Evolutionary conservation across 2,888 invertebrate genomes (phyloP), one percentile per base, ranked within the genome.

Genomic region (Drosophila stalkeri): DNA sequence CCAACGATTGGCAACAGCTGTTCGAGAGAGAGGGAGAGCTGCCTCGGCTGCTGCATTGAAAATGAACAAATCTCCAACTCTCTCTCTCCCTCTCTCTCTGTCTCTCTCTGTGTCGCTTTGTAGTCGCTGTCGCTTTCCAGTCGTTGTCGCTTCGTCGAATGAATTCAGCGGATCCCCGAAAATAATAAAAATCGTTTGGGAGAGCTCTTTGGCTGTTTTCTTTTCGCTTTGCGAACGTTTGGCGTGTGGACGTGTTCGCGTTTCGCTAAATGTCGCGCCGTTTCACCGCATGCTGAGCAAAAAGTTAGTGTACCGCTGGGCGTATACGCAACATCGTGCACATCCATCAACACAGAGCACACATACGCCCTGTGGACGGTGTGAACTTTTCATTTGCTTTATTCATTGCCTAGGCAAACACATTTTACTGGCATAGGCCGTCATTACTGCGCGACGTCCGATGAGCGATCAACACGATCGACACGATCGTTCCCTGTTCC

Each of bases 211-310:
- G 56, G 56, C 60, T 61, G 68, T 72, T 89, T 89, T 88, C 82
- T 91, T 90, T 90, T 91, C 90, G 89, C 72, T 81, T 80, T 77
- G 83, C 84, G 82, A 87, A 82, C 84, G 90, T 87, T 86, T 81
- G 72, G 86, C 86, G 90, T 76, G 86, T 86, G 75, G 86, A 86
- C 90, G 86, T 89, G 73, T 75, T 52, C 78, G 71, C 64, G 78
- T 72, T 78, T 84, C 85, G 86, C 80, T 87, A 79, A 73, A 86
- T 86, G 89, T 89, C 79, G 83, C 87, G 54, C 60, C 82, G 64
- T 63, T 57, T 72, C 67, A 63, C 81, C 69, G 79, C 61, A 6
- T 54, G 72, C 73, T 73, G 67, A 79, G 65, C 66, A 73, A 72
- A 51, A 54, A 79, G 89, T 85, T 81, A 75, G 79, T 83, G 55